Evolutionary conservation across 2,797 vertebrate genomes (phyloP), one percentile per base, ranked within the genome.

Genomic region (Phalloptychus januarius): DNA sequence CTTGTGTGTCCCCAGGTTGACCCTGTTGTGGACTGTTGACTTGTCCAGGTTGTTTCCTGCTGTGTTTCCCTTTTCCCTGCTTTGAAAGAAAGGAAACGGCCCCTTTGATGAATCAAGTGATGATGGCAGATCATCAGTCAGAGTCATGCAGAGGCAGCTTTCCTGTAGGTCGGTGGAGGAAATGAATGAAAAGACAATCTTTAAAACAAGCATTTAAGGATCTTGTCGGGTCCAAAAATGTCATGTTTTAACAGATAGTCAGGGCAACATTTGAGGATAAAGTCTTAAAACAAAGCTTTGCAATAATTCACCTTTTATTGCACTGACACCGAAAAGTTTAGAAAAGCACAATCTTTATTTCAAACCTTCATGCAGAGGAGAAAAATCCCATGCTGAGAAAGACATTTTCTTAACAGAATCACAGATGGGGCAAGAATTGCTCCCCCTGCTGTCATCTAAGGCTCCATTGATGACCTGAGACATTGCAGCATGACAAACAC

Each of bases 1-100:
- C 58, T 33, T 33, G 58, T 61, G 63, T 65, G 63, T 65, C 63
- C 63, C 36, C 38, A 23, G 20, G 63, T 65, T 65, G 63, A 65
- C 63, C 63, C 63, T 65, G 36, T 20, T 65, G 38, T 36, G 7
- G 58, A 61, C 31, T 61, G 16, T 36, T 6, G 63, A 65, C 63
- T 38, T 65, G 33, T 40, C 36, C 36, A 65, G 63, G 33, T 38
- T 65, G 36, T 38, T 65, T 65, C 61, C 61, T 65, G 61, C 33
- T 8, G 20, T 48, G 61, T 65, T 38, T 65, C 63, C 36, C 36
- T 11, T 65, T 65, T 65, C 10, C 4, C 4, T 65, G 36, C 63
- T 65, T 23, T 65, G 63, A 65, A 65, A 65, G 63, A 65, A 38
- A 65, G 63, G 38, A 38, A 65, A 38, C 63, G 38, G 33, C 18